Conservation (phyloP, 1,140 invertebrate genomes). For the Papilio machaon region DNA sequence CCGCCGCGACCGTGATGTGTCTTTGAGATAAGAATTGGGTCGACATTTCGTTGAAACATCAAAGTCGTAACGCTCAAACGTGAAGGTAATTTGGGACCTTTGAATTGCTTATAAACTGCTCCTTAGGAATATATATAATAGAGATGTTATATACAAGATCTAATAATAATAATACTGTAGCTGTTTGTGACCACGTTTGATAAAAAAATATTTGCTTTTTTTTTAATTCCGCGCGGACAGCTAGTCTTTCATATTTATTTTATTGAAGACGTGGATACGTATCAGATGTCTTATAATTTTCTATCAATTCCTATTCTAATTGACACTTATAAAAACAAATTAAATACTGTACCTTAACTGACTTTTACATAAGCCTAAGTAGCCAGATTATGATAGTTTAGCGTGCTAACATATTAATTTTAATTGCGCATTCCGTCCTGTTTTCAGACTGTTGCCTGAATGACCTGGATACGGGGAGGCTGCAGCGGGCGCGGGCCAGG, state of each 20-base stretch:
- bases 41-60: conserved; percentile 64
- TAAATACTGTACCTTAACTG: too few species aligned
- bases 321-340: too few species aligned
- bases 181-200: background rate
- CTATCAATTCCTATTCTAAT: too few species aligned
- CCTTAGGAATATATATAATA: conserved; percentile 33
- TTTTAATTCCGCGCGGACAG: too few species aligned
- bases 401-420: conserved; percentile 46
- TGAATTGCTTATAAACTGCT: conserved; percentile 35
- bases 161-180: background rate
- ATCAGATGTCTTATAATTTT: too few species aligned
- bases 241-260: too few species aligned
- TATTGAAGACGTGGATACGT: too few species aligned
- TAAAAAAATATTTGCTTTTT: background rate
- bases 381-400: conserved; percentile 43
- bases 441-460: conserved; percentile 57
- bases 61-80: conserved; percentile 52
- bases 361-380: too few species aligned
- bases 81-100: conserved; percentile 46
- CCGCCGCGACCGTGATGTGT: conserved; percentile 57
- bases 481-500: conserved; percentile 60
- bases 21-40: conserved; percentile 76
- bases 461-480: conserved; percentile 78
- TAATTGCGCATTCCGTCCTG: conserved; percentile 35
- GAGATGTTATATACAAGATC: conserved; percentile 5